These are phyloP conservation scores for Zaprionus camerounensis DNA, from an alignment of 1,140 invertebrate genomes.

Conservation along the genomic window DNA sequence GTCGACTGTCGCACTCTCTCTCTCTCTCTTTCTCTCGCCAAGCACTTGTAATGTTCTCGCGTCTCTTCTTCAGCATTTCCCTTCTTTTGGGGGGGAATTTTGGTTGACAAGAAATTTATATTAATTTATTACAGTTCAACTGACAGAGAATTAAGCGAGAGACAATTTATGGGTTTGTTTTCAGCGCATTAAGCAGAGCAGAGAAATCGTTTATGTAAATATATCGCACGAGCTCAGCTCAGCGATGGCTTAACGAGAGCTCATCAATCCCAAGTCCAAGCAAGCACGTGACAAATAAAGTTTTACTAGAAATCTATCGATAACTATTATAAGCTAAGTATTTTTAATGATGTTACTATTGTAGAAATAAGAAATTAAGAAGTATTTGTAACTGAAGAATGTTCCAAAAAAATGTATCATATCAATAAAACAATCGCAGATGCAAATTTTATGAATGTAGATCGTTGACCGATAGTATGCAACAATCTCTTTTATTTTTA, in stretches of 20 bases:
- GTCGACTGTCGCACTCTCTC: not conserved
- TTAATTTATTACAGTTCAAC: conserved; percentile 83
- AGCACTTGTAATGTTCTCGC: conserved; percentile 37
- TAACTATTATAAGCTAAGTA: not conserved
- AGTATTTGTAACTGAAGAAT: not conserved
- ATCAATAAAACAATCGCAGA: not conserved
- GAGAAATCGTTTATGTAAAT: conserved; percentile 72
- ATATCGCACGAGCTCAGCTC: conserved; percentile 21
- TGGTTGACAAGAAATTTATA: conserved; percentile 82
- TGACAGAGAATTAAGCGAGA: conserved; percentile 82
- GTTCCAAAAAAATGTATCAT: not conserved
- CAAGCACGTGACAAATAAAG: conserved; percentile 19
- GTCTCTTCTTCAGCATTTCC: conserved; percentile 6
- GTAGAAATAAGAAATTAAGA: not conserved
- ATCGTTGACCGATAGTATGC: not conserved
- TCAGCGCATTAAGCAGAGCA: conserved; percentile 62
- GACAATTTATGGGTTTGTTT: conserved; percentile 84
- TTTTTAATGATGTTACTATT: not conserved
- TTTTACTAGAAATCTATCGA: not conserved
- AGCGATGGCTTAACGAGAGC: conserved; percentile 5
- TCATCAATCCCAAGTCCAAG: conserved; percentile 15
- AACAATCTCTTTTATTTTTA: not conserved
- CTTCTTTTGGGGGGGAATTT: conserved; percentile 23
- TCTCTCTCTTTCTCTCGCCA: not conserved
- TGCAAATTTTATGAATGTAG: not conserved